These are phyloP conservation scores for Petaurus breviceps DNA, from an alignment of 2,113 vertebrate species.

Conservation along the genomic window DNA sequence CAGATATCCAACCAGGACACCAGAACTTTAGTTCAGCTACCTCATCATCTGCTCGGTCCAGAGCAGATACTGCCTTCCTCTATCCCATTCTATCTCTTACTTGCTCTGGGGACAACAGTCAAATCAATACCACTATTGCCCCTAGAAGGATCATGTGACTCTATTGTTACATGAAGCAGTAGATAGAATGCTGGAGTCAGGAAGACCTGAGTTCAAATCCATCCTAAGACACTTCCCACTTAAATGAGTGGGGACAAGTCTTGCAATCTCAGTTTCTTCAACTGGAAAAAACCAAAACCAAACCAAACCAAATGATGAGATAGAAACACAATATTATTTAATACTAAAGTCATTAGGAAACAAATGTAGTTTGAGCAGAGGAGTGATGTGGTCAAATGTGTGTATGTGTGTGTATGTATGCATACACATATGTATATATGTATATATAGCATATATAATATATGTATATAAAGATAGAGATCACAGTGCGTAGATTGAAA, in stretches of 20 bases:
- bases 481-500: neutral
- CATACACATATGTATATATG: too few species aligned
- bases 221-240: neutral
- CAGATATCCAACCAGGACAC: neutral
- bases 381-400: too few species aligned
- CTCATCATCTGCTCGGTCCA: neutral
- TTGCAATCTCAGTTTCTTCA: neutral
- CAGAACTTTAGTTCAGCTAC: neutral
- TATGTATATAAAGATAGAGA: too few species aligned
- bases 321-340: neutral
- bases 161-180: neutral
- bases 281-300: neutral
- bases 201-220: neutral
- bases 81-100: neutral
- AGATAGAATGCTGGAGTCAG: neutral
- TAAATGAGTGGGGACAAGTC: neutral
- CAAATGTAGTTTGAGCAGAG: too few species aligned
- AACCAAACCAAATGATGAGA: too few species aligned
- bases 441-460: too few species aligned
- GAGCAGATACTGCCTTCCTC: neutral
- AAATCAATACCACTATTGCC: neutral
- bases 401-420: too few species aligned
- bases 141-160: neutral
- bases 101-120: neutral
- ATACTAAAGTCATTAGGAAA: neutral